These are phyloP conservation scores for Acanthoscelides obtectus DNA, from an alignment of 2,888 invertebrate species.

Conservation along the genomic window DNA sequence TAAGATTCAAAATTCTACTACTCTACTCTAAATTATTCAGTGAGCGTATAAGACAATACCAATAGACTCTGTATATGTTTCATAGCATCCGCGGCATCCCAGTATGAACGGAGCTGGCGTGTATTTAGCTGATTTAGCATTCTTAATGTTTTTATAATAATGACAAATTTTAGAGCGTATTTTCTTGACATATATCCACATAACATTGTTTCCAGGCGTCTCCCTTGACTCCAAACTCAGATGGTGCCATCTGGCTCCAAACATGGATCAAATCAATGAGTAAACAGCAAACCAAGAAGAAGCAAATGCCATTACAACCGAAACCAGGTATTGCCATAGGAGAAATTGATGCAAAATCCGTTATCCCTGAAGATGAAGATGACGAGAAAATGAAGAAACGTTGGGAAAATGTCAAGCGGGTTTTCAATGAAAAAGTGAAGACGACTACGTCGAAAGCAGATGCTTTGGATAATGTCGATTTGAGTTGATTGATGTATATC, in stretches of 20 bases:
- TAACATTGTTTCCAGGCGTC: not conserved
- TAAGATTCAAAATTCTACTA: too few species aligned
- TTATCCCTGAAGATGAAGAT: slow-evolving; percentile 23
- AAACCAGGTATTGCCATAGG: slow-evolving; percentile 41
- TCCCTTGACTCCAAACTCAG: not conserved
- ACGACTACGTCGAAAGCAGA: slow-evolving; percentile 26
- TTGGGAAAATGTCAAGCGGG: slow-evolving; percentile 1
- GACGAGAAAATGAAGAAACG: slow-evolving; percentile 5
- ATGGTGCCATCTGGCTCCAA: slow-evolving; percentile 48
- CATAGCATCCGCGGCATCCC: too few species aligned
- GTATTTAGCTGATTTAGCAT: too few species aligned
- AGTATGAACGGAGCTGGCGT: too few species aligned
- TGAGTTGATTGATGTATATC: slow-evolving; percentile 19
- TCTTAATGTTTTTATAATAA: too few species aligned
- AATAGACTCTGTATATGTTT: too few species aligned
- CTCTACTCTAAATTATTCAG: too few species aligned
- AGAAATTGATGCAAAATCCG: slow-evolving; percentile 46
- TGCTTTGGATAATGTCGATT: slow-evolving; percentile 33
- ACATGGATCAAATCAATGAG: slow-evolving; percentile 58
- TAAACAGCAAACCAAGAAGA: slow-evolving; percentile 5
- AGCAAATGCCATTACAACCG: slow-evolving; percentile 12
- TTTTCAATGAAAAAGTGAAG: slow-evolving; percentile 15
- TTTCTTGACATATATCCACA: too few species aligned
- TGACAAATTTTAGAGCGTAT: too few species aligned
- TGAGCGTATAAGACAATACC: too few species aligned